Conservation (phyloP, 2,888 invertebrate genomes). For the Volucella inflata region DNA sequence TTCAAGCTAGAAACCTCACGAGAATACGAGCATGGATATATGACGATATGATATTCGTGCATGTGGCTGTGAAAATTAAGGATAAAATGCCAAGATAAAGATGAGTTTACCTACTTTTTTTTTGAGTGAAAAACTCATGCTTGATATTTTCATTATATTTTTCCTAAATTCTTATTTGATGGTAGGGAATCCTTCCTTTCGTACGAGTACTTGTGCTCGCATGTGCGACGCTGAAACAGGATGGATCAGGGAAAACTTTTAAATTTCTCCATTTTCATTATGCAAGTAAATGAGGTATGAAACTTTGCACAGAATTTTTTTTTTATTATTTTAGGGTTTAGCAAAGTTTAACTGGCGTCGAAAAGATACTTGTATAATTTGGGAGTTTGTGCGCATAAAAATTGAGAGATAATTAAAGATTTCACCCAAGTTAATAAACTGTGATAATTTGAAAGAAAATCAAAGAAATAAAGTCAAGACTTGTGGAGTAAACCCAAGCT, state of each 20-base stretch:
- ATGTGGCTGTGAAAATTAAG: neutral
- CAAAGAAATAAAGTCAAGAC: too few species aligned
- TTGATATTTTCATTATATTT: slow-evolving; percentile 41
- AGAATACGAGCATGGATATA: neutral
- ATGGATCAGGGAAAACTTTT: slow-evolving; percentile 37
- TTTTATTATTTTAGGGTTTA: slow-evolving; percentile 29
- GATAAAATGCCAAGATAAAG: neutral
- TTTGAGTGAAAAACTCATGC: slow-evolving; percentile 42
- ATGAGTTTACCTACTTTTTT: slow-evolving; percentile 15
- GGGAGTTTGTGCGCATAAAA: neutral
- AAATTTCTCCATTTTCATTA: slow-evolving; percentile 56
- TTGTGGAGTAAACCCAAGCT: too few species aligned
- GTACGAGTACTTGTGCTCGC: neutral
- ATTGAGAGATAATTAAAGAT: neutral
- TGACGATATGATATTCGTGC: neutral
- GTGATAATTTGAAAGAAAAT: too few species aligned
- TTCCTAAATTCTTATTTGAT: slow-evolving; percentile 47
- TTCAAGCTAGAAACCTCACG: slow-evolving; percentile 11
- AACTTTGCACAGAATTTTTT: slow-evolving; percentile 38
- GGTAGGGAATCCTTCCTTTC: slow-evolving; percentile 2
- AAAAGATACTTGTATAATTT: neutral
- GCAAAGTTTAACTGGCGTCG: neutral
- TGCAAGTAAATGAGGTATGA: slow-evolving; percentile 57
- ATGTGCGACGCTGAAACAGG: too few species aligned
- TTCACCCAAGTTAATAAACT: neutral